Conservation (phyloP, 2,888 invertebrate species). For the Gasteruption jaculator region DNA sequence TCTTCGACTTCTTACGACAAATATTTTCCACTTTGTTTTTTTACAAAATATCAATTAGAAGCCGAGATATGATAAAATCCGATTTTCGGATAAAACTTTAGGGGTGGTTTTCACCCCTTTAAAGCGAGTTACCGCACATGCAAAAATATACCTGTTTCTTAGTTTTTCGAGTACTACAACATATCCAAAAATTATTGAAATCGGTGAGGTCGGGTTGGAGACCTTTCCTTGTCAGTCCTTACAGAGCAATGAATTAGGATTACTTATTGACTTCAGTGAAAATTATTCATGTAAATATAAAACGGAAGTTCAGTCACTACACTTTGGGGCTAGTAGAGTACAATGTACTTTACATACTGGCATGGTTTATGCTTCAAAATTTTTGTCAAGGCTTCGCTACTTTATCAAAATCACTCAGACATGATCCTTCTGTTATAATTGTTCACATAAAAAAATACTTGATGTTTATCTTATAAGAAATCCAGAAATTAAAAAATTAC, state of each 20-base stretch:
- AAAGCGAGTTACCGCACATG: no score
- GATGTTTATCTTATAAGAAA: constrained; percentile 11
- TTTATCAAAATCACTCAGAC: constrained; percentile 19
- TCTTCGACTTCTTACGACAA: no score
- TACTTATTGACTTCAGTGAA: constrained; percentile 21
- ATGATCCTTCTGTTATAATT: constrained; percentile 19
- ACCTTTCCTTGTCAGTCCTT: no score
- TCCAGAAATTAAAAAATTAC: constrained; percentile 14
- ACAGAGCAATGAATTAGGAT: constrained; percentile 12
- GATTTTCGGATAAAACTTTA: no score
- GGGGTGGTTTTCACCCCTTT: no score
- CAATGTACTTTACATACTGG: constrained; percentile 21
- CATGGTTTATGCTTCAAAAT: constrained; percentile 14
- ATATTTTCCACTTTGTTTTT: no score
- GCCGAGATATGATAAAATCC: no score
- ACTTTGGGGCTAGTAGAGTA: constrained; percentile 20
- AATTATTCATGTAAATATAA: constrained; percentile 21
- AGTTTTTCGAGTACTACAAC: no score
- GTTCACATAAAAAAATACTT: constrained; percentile 17
- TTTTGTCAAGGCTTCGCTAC: constrained; percentile 20
- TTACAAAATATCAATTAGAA: no score
- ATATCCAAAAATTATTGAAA: no score
- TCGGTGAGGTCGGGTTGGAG: no score
- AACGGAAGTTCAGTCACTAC: constrained; percentile 21
- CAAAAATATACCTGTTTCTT: no score